Base-by-base conservation (phyloP, 2,797 vertebrate species). In the Nothura maculosa region DNA sequence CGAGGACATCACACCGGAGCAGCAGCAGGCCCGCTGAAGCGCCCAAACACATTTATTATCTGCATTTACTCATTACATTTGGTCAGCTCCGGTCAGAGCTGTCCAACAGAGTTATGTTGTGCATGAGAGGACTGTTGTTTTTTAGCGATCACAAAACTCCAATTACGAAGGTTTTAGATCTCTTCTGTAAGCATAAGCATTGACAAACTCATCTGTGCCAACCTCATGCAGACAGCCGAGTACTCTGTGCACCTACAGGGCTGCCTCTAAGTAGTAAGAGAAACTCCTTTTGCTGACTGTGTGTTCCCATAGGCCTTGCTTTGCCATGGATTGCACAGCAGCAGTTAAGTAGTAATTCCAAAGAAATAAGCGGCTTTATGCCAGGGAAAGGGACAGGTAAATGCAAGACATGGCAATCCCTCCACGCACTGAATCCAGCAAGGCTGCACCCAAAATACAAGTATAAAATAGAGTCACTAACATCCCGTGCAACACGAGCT, bases 171-270 rank as follows among this genome's bases (percentile, higher is more conserved):
- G 63, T 77, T 76, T 73, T 42, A 15, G 82, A 17, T 25, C 42
- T 55, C 54, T 38, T 61, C 48, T 50, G 9, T 19, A 54, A 25
- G 54, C 22, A 7, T 15, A 50, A 79, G 48, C 70, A 16, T 5
- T 32, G 52, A 20, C 36, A 32, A 61, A 47, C 40, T 48, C 4
- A 45, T 68, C 61, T 36, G 17, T 7, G 48, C 74, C 50, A 43
- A 81, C 38, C 54, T 16, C 62, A 17, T 0, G 3, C 50, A 38
- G 58, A 24, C 25, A 18, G n/a, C 1, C 1, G 2, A 52, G 40
- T 3, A 17, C 67, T 42, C 16, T 16, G 18, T 0, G 0, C 7
- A 42, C 18, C 50, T n/a, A 40, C 5, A 0, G 4, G 20, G 28
- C 28, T 55, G 30, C 15, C 32, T 30, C 19, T 36, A 7, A 22